A percentile compares a stretch with the other conserved stretches of the same genome.
These are phyloP conservation scores for Peromyscus aztecus DNA, from an alignment of 2,797 vertebrate genomes.

Conservation along the genomic window DNA sequence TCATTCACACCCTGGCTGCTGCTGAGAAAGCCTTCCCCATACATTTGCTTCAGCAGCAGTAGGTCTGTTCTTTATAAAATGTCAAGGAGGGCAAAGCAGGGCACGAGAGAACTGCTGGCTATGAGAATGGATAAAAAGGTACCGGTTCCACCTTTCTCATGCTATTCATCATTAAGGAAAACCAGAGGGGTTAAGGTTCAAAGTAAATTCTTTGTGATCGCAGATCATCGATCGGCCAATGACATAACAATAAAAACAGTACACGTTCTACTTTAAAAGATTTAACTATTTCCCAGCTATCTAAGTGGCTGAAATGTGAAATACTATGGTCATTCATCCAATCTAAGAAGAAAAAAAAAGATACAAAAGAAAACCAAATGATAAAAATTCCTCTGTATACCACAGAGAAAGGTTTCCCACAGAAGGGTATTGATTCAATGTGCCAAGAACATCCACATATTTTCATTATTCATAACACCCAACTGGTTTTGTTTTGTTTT, in stretches of 20 bases:
- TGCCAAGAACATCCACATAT: conserved; percentile 76
- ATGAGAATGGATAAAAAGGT: neutral
- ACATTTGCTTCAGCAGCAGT: neutral
- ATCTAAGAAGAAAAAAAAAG: conserved; percentile 13
- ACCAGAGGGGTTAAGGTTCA: accelerated
- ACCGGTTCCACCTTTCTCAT: neutral
- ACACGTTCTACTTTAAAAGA: conserved; percentile 50
- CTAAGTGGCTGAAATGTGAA: conserved; percentile 25
- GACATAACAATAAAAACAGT: neutral
- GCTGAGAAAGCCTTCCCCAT: neutral
- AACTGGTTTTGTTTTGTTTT: conserved; percentile 39
- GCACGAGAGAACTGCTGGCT: neutral
- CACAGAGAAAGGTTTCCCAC: neutral
- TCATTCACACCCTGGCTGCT: neutral
- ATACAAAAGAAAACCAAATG: conserved; percentile 55
- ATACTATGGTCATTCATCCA: neutral
- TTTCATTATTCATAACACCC: conserved; percentile 76
- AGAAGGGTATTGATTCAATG: conserved; percentile 53
- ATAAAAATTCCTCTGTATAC: neutral
- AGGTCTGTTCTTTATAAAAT: conserved; percentile 15
- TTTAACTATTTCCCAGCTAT: neutral
- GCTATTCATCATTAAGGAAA: neutral
- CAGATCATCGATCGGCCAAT: neutral
- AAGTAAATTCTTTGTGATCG: conserved; percentile 51
- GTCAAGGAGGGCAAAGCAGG: neutral